Conservation (phyloP, 1,140 invertebrate species). For the Drosophila equinoxialis region DNA sequence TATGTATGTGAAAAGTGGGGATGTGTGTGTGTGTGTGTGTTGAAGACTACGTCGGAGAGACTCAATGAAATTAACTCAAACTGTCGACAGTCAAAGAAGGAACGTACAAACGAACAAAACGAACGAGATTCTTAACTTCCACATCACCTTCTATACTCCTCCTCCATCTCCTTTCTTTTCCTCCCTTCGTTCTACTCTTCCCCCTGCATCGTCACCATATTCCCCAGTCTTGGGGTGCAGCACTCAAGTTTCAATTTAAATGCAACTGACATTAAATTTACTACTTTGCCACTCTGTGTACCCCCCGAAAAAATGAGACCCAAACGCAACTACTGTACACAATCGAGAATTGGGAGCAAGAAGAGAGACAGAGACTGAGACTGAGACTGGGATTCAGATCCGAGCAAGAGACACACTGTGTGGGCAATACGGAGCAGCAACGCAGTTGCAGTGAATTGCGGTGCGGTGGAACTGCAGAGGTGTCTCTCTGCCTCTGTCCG, state of each 20-base stretch:
- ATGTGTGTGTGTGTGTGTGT: conserved; percentile 40
- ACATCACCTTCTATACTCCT: neutral
- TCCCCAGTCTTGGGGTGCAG: conserved; percentile 15
- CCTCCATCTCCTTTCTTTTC: neutral
- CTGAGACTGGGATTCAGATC: neutral
- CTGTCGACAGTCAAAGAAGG: conserved; percentile 61
- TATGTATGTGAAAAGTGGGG: conserved; percentile 9
- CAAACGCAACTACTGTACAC: conserved; percentile 47
- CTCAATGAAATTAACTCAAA: conserved; percentile 71
- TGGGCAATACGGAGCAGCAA: too few relatives aligned
- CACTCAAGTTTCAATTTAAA: conserved; percentile 77
- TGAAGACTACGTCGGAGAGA: conserved; percentile 36
- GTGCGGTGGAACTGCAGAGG: neutral
- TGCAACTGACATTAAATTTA: conserved; percentile 81
- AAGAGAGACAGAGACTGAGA: conserved; percentile 14
- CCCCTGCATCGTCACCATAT: neutral
- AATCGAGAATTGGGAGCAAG: conserved; percentile 9
- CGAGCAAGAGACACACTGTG: conserved; percentile 7
- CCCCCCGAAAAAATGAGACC: conserved; percentile 20
- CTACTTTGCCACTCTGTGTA: conserved; percentile 69
- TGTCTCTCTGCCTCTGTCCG: neutral
- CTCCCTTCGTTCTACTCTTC: neutral
- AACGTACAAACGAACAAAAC: conserved; percentile 3
- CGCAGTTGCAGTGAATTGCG: neutral
- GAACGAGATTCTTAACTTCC: conserved; percentile 15